These are phyloP conservation scores for Oppia nitens DNA, from an alignment of 1,140 invertebrate species.

Conservation along the genomic window DNA sequence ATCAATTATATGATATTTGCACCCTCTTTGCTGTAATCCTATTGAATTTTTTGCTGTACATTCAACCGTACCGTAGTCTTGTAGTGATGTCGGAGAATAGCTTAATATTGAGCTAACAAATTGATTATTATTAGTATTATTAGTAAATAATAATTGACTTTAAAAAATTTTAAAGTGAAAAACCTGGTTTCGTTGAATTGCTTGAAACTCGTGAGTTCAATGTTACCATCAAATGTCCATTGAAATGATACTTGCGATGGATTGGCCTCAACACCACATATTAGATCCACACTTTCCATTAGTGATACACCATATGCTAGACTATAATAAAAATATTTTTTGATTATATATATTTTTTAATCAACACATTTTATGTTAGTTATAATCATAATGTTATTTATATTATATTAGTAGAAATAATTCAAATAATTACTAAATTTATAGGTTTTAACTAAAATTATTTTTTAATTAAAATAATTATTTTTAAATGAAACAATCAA, in stretches of 20 bases:
- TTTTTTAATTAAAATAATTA: too few relatives aligned
- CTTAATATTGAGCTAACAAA: conserved; percentile 13
- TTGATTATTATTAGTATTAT: neutral
- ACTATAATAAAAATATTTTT: conserved; percentile 30
- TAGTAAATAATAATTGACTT: neutral
- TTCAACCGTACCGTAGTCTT: conserved; percentile 21
- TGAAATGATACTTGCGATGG: conserved; percentile 32
- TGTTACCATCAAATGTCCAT: conserved; percentile 14
- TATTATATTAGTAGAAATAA: too few relatives aligned
- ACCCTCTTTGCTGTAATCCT: conserved; percentile 24
- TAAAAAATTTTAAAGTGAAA: neutral
- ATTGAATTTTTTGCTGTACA: conserved; percentile 25
- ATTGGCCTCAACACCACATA: conserved; percentile 74
- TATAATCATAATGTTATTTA: too few relatives aligned
- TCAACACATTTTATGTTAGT: too few relatives aligned
- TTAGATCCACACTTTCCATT: conserved; percentile 65
- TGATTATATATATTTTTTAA: too few relatives aligned
- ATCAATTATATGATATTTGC: conserved; percentile 24
- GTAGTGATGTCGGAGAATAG: conserved; percentile 10
- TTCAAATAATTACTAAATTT: too few relatives aligned
- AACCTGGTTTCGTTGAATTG: conserved; percentile 14
- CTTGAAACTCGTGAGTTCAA: conserved; percentile 5
- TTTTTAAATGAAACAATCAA: too few relatives aligned
- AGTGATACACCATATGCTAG: conserved; percentile 72
- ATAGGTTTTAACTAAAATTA: too few relatives aligned